Evolutionary conservation across 2,888 invertebrate genomes (phyloP).

Genomic region (Caenorhabditis virilis): DNA sequence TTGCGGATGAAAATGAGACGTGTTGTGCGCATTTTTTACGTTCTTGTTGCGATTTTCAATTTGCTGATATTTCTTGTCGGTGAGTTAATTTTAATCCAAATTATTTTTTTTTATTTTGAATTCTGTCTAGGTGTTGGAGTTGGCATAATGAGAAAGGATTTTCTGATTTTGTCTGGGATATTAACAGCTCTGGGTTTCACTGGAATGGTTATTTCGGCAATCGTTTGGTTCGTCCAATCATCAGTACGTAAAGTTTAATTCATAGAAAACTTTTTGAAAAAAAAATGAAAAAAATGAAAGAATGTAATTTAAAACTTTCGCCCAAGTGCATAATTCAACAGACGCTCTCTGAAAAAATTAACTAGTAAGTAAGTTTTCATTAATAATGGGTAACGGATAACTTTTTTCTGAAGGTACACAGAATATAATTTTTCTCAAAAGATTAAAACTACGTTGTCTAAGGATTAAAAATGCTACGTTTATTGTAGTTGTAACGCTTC

Average conservation of each 20-base stretch:
- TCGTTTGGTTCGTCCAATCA: slow-evolving; percentile 47
- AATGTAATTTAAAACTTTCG: too few relatives aligned
- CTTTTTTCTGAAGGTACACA: too few relatives aligned
- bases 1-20: slow-evolving; percentile 30
- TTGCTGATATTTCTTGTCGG: slow-evolving; percentile 37
- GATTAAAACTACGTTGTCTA: too few relatives aligned
- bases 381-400: not conserved
- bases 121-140: slow-evolving; percentile 39
- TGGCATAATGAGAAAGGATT: slow-evolving; percentile 42
- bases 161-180: slow-evolving; percentile 40
- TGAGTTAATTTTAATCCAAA: slow-evolving; percentile 5
- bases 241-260: too few relatives aligned
- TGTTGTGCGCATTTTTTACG: slow-evolving; percentile 27
- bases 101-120: slow-evolving; percentile 3
- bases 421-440: not conserved
- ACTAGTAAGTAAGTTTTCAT: not conserved
- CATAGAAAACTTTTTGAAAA: too few relatives aligned
- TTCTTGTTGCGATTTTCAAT: slow-evolving; percentile 28
- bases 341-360: too few relatives aligned
- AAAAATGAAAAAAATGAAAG: too few relatives aligned
- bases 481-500: too few relatives aligned
- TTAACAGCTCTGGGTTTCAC: slow-evolving; percentile 44
- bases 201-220: slow-evolving; percentile 49
- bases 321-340: too few relatives aligned
- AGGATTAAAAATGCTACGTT: too few relatives aligned